Evolutionary conservation across 37 sponge, comb jelly and placozoan genomes (phyloP).

Genomic region (Spongilla lacustris): DNA sequence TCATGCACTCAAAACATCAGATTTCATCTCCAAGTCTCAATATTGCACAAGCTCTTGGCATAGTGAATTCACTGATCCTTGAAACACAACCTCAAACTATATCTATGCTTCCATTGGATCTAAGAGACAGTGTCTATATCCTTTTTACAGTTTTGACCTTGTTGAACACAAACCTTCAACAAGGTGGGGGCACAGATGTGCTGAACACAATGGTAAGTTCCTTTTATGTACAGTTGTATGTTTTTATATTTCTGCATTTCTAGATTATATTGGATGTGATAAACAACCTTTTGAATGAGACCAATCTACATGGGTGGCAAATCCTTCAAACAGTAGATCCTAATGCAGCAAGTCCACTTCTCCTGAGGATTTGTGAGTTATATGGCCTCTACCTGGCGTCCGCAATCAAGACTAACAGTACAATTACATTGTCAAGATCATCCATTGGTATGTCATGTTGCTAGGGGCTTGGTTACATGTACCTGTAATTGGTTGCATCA

Average conservation of each 20-base stretch:
- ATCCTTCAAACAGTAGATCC: slow-evolving; percentile 10
- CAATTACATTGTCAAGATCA: background rate
- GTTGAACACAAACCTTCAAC: background rate
- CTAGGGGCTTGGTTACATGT: background rate
- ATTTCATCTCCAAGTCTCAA: background rate
- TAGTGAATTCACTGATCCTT: background rate
- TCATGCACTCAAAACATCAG: background rate
- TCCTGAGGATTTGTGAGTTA: slow-evolving; percentile 31
- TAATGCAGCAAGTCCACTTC: background rate
- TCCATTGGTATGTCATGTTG: background rate
- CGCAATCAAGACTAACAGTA: background rate
- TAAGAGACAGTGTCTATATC: background rate
- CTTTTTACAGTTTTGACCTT: background rate
- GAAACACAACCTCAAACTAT: background rate
- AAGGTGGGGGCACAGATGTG: background rate
- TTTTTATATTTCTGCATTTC: background rate
- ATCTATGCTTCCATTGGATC: background rate
- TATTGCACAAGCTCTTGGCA: background rate
- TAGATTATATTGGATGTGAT: background rate
- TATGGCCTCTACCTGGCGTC: slow-evolving; percentile 31
- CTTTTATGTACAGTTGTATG: background rate
- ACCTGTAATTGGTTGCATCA: too few relatives aligned
- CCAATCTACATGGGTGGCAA: background rate
- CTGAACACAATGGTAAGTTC: background rate
- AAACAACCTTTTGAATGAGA: slow-evolving; percentile 17